These are phyloP conservation scores for Chaetops frenatus DNA, from an alignment of 2,113 vertebrate species.

Conservation along the genomic window DNA sequence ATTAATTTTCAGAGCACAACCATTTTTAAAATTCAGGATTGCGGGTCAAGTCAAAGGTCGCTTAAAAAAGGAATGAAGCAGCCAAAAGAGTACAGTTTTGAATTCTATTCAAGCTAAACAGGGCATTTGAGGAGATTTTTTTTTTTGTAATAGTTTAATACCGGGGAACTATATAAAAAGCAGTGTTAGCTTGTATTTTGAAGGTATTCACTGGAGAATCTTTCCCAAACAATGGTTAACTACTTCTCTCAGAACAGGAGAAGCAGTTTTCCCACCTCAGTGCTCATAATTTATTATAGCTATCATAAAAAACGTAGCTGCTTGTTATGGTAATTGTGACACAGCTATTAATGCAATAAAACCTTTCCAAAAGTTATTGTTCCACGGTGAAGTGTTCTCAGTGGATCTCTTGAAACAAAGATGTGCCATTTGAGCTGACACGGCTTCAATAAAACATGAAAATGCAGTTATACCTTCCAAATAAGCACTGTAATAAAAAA, in stretches of 20 bases:
- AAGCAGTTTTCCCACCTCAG: neutral
- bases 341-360: slow-evolving; percentile 24
- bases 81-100: neutral
- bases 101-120: neutral
- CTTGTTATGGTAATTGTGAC: slow-evolving; percentile 35
- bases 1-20: neutral
- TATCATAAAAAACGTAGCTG: neutral
- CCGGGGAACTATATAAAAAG: neutral
- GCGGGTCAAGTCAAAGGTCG: neutral
- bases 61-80: neutral
- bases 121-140: neutral
- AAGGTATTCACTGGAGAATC: neutral
- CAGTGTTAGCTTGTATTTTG: neutral
- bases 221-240: neutral
- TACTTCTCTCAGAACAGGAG: neutral
- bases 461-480: neutral
- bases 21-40: neutral
- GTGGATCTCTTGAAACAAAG: slow-evolving; percentile 28
- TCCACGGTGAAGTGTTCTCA: slow-evolving; percentile 21
- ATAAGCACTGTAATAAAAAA: neutral
- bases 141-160: neutral
- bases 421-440: neutral
- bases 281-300: neutral
- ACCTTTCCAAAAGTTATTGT: slow-evolving; percentile 14
- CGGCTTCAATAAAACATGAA: neutral